phyloP scores from a whole-genome alignment of 1,140 invertebrate genomes.

The Globodera rostochiensis region DNA sequence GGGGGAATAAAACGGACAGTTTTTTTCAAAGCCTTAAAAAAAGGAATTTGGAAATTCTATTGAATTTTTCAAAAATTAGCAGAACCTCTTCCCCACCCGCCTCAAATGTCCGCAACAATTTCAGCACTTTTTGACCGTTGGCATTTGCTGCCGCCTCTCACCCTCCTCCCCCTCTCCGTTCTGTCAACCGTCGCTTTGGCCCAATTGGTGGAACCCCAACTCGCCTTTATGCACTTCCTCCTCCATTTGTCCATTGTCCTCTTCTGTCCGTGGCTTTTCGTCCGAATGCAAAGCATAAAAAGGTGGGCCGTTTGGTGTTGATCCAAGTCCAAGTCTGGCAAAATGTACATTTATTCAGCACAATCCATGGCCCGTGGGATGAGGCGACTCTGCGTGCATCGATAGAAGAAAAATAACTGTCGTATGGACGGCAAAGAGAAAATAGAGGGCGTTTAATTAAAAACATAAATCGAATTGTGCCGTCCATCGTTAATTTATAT shows the following conservation, averaged over 20 bases:
- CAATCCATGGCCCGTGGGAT: slow-evolving; percentile 93
- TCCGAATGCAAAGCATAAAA: slow-evolving; percentile 81
- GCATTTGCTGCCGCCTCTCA: slow-evolving; percentile 28
- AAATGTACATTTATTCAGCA: slow-evolving; percentile 67
- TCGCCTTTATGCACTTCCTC: slow-evolving; percentile 68
- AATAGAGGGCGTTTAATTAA: not conserved
- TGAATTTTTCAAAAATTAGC: too few species aligned
- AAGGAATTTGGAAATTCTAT: too few species aligned
- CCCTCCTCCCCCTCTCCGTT: slow-evolving; percentile 50
- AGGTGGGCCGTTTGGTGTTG: slow-evolving; percentile 68
- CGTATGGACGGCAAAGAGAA: too few species aligned
- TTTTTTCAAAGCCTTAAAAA: too few species aligned
- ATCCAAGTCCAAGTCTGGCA: slow-evolving; percentile 29
- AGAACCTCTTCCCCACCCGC: too few species aligned
- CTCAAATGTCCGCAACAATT: slow-evolving; percentile 1
- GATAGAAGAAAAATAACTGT: not conserved
- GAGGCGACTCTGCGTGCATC: slow-evolving; percentile 73
- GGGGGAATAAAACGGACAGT: too few species aligned
- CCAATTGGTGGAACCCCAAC: slow-evolving; percentile 61
- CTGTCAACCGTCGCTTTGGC: slow-evolving; percentile 51
- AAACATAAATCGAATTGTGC: too few species aligned
- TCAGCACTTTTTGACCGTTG: slow-evolving; percentile 8
- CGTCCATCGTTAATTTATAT: too few species aligned
- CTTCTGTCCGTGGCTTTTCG: slow-evolving; percentile 78
- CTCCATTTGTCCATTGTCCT: slow-evolving; percentile 68